Percentiles rank a stretch among this genome's conserved stretches.
phyloP scores from a whole-genome alignment of 2,797 vertebrate genomes.

The Acipenser transmontanus region DNA sequence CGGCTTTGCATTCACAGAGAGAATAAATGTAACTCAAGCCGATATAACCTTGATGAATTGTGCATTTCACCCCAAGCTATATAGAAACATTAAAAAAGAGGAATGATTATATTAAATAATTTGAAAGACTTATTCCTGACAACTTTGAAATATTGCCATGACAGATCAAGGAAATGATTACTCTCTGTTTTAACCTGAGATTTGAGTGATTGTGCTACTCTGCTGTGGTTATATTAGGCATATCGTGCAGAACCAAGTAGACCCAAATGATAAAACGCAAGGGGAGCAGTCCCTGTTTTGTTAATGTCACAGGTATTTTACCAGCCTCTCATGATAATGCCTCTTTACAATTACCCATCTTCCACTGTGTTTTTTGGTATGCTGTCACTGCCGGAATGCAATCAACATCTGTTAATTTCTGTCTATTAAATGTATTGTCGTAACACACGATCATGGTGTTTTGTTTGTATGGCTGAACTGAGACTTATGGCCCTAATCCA shows the following conservation, averaged over 20 bases:
- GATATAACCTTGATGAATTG: slow-evolving; percentile 65
- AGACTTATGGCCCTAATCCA: slow-evolving; percentile 80
- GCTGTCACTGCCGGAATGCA: slow-evolving; percentile 49
- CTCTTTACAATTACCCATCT: slow-evolving; percentile 30
- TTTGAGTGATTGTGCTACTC: slow-evolving; percentile 34
- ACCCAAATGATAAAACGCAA: slow-evolving; percentile 19
- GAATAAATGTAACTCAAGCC: slow-evolving; percentile 45
- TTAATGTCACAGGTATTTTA: slow-evolving; percentile 32
- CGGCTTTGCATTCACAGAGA: slow-evolving; percentile 60
- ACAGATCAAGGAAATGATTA: slow-evolving; percentile 39
- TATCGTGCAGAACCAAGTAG: slow-evolving; percentile 23
- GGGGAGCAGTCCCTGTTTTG: slow-evolving; percentile 22
- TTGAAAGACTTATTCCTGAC: slow-evolving; percentile 37
- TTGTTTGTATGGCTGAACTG: slow-evolving; percentile 77
- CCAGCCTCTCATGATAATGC: slow-evolving; percentile 20
- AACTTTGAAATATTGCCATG: slow-evolving; percentile 46
- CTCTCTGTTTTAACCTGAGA: slow-evolving; percentile 30
- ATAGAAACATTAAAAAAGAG: slow-evolving; percentile 45
- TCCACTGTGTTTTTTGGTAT: slow-evolving; percentile 52
- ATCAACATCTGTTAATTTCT: slow-evolving; percentile 78
- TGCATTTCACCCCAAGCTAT: slow-evolving; percentile 63
- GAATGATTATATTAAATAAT: slow-evolving; percentile 45
- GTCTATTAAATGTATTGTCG: slow-evolving; percentile 64
- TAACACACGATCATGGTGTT: slow-evolving; percentile 73
- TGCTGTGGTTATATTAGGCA: slow-evolving; percentile 28